Evolutionary conservation across 2,888 invertebrate species (phyloP), one percentile per base, ranked within the genome.

Genomic region (Emmelina monodactyla): DNA sequence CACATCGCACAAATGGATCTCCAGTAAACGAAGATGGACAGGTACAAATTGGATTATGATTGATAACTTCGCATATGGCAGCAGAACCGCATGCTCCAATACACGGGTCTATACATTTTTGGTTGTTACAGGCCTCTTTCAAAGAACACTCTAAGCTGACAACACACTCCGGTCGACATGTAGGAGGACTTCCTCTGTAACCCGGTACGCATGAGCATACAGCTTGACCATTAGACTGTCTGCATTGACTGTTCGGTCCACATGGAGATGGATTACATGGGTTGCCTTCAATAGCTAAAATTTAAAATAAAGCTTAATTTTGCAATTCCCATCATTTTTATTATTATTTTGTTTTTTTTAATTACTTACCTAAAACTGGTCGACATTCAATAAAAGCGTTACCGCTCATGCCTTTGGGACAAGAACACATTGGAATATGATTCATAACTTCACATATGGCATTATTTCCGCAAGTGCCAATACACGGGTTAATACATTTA

Each of bases 191-290:
- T 37, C 91, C 91, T 38, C 85, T 76, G 57, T 86, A 91, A 42
- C 85, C 86, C 16, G 85, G 75, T 28, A 88, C 68, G 56, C 92
- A 92, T 19, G 88, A 86, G 58, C 92, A 92, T 32, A 86, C 84
- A 28, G 90, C 87, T 42, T 83, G 81, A 15, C 85, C 86, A 47
- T 86, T 86, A 10, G 84, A 80, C 51, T 88, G 85, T 47, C 85
- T 83, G 53, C 92, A 92, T 51, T 87, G 83, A 28, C 91, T 86
- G 55, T 91, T 88, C 11, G 86, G 84, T 31, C 92, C 92, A 58
- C 92, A 92, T 1, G 91, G 90, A 32, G 89, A 86, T 16, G 91
- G 91, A 42, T 85, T 75, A 54, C 92, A 92, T 13, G 89, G 88
- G 62, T 88, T 86, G 37, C 51, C 43, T 2, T 55, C 45, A 11